Evolutionary conservation across 2,797 vertebrate species (phyloP).

Genomic region (Discoglossus pictus): DNA sequence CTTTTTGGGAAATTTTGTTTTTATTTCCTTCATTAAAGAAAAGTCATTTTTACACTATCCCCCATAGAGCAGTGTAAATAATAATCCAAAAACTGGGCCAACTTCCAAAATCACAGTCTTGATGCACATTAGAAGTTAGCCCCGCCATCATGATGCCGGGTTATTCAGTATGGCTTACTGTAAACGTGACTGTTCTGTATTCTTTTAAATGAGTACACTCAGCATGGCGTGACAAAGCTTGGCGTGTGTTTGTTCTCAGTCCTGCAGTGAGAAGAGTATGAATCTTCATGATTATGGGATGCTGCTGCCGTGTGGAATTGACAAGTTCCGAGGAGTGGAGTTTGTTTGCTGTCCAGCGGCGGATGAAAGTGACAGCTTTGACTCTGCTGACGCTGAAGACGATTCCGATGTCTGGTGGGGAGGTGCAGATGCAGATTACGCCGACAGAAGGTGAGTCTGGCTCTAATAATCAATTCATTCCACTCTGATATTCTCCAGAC

Average conservation of each 20-base stretch:
- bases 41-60: no score
- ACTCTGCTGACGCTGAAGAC: slow-evolving; percentile 82
- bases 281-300: slow-evolving; percentile 95
- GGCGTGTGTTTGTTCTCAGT: slow-evolving; percentile 65
- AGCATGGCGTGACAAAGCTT: neutral
- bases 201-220: no score
- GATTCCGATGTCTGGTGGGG: slow-evolving; percentile 98
- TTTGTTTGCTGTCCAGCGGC: slow-evolving; percentile 91
- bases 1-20: no score
- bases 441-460: slow-evolving; percentile 81
- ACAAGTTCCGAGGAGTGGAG: slow-evolving; percentile 95
- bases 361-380: slow-evolving; percentile 78
- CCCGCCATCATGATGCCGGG: no score
- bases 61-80: no score
- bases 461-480: no score
- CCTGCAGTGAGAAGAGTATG: slow-evolving; percentile 88
- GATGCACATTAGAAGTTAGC: no score
- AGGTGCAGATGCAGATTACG: slow-evolving; percentile 86
- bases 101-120: no score
- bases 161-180: no score
- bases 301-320: slow-evolving; percentile 93
- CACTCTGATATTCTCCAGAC: neutral
- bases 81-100: no score
- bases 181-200: no score
- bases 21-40: no score